Percentiles rank a stretch among this genome's conserved stretches.
These are phyloP conservation scores for Ochotona princeps DNA, from an alignment of 2,113 vertebrate species.

Conservation along the genomic window DNA sequence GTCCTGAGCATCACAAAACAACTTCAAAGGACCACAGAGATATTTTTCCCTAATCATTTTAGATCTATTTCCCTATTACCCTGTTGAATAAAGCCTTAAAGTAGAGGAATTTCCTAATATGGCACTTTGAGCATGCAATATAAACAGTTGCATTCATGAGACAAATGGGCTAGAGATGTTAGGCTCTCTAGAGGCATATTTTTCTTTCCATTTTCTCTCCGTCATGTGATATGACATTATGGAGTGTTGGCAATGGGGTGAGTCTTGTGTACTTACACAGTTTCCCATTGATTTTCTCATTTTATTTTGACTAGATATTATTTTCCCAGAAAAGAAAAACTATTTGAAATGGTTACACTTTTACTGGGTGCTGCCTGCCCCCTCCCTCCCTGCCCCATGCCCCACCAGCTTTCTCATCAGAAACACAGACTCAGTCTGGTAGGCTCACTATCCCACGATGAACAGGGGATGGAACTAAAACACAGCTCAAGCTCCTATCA, in stretches of 20 bases:
- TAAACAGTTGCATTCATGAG: slow-evolving; percentile 64
- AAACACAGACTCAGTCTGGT: not conserved
- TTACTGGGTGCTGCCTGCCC: slow-evolving; percentile 27
- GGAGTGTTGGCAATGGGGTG: not conserved
- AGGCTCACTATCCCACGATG: not conserved
- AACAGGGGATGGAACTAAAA: not conserved
- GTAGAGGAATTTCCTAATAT: slow-evolving; percentile 68
- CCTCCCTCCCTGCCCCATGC: not conserved
- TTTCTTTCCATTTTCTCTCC: slow-evolving; percentile 74
- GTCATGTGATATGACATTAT: slow-evolving; percentile 53
- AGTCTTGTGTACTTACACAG: not conserved
- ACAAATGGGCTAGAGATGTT: slow-evolving; percentile 58
- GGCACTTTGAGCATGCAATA: slow-evolving; percentile 39
- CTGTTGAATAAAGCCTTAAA: slow-evolving; percentile 63
- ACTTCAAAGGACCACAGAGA: slow-evolving; percentile 3
- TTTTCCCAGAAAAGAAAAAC: slow-evolving; percentile 73
- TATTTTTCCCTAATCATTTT: slow-evolving; percentile 31
- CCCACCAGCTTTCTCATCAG: slow-evolving; percentile 13
- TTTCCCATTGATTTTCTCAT: slow-evolving; percentile 68
- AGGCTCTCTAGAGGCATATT: slow-evolving; percentile 69
- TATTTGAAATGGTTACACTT: slow-evolving; percentile 52
- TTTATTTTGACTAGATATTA: slow-evolving; percentile 52
- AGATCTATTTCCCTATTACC: slow-evolving; percentile 37
- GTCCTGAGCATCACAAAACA: not conserved
- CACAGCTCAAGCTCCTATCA: not conserved